A percentile compares a stretch with the other conserved stretches of the same genome.
Evolutionary conservation across 2,888 invertebrate species (phyloP).

Genomic region (Luffia ferchaultella): DNA sequence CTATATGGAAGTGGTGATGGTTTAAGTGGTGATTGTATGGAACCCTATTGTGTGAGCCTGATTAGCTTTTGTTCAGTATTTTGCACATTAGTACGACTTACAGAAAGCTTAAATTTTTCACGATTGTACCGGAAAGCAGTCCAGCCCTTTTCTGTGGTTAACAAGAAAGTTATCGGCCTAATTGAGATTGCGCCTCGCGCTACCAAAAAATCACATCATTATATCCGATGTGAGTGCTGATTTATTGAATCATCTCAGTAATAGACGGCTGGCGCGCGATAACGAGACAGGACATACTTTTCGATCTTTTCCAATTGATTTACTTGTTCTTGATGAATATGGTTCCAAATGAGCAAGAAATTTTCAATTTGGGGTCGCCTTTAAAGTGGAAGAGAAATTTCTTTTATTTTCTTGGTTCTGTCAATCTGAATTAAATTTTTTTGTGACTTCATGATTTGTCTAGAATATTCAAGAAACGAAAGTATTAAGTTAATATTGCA

Average conservation of each 20-base stretch:
- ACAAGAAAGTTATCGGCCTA: slow-evolving; percentile 59
- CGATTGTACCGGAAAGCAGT: slow-evolving; percentile 7
- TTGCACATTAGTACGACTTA: neutral
- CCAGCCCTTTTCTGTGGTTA: slow-evolving; percentile 28
- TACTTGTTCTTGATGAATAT: neutral
- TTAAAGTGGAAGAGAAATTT: no score
- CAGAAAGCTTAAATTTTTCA: slow-evolving; percentile 12
- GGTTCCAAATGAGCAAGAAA: no score
- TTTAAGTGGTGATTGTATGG: no score
- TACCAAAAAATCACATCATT: slow-evolving; percentile 53
- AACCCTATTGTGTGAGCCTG: no score
- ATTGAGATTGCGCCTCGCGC: slow-evolving; percentile 58
- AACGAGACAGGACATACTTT: slow-evolving; percentile 22
- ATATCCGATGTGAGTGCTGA: slow-evolving; percentile 51
- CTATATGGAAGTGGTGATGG: no score
- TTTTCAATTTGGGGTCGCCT: no score
- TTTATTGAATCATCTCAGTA: slow-evolving; percentile 50
- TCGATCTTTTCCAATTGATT: neutral
- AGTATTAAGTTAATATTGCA: no score
- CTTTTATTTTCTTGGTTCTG: no score
- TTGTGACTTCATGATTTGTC: no score
- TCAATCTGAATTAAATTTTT: no score
- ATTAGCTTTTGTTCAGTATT: neutral
- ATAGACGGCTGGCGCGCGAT: slow-evolving; percentile 48
- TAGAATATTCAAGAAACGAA: no score